Evolutionary conservation across 2,113 vertebrate genomes (phyloP).

Genomic region (Oceanites oceanicus): DNA sequence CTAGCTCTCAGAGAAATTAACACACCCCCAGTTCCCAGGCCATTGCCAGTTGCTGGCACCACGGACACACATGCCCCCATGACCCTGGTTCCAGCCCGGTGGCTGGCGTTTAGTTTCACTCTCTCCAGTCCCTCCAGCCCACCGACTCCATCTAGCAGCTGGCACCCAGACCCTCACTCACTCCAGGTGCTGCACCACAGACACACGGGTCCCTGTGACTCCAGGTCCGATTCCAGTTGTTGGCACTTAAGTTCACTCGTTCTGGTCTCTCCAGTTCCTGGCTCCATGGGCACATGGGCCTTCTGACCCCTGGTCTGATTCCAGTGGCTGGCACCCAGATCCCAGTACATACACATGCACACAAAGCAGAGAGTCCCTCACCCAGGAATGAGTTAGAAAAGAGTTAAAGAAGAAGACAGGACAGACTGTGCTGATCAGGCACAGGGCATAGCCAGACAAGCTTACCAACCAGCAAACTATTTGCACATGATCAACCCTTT

Average conservation of each 20-base stretch:
- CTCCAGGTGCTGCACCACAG: too few species aligned
- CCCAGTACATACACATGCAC: background rate
- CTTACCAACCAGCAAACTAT: background rate
- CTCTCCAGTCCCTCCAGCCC: too few species aligned
- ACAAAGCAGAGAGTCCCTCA: background rate
- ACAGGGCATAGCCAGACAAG: background rate
- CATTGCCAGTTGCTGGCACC: background rate
- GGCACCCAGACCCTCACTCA: background rate
- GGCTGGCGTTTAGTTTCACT: background rate
- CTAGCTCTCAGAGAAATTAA: background rate
- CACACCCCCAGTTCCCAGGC: accelerated
- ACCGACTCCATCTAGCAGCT: background rate
- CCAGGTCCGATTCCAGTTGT: background rate
- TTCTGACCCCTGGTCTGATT: background rate
- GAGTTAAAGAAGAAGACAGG: background rate
- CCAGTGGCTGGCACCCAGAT: too few species aligned
- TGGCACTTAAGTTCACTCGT: background rate
- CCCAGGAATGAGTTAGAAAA: background rate
- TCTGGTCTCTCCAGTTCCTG: background rate
- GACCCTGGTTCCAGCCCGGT: too few species aligned
- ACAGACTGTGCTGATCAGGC: background rate
- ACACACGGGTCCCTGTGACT: background rate
- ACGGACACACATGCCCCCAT: background rate
- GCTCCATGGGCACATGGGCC: background rate
- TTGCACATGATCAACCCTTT: background rate